These are phyloP conservation scores for Drosophila siamana DNA, from an alignment of 2,888 invertebrate species.

Conservation along the genomic window DNA sequence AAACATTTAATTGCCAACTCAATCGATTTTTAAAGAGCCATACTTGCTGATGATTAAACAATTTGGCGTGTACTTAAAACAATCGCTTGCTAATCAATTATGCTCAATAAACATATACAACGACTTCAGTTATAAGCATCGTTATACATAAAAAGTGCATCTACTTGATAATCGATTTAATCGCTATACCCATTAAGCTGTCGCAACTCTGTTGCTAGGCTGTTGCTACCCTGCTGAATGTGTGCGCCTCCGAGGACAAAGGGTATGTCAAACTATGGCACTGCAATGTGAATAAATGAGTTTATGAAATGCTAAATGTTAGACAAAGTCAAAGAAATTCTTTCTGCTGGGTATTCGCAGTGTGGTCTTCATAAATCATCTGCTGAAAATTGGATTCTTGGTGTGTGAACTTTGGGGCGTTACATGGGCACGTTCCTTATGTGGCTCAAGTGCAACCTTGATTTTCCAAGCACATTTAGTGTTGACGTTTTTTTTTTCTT, in stretches of 20 bases:
- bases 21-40: conserved; percentile 39
- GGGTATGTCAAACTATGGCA: neutral
- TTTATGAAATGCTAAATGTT: neutral
- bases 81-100: conserved; percentile 49
- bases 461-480: conserved; percentile 67
- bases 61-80: conserved; percentile 18
- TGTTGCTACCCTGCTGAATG: neutral
- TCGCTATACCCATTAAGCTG: neutral
- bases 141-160: neutral
- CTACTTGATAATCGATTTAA: neutral
- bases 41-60: conserved; percentile 30
- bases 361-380: neutral
- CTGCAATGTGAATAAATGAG: neutral
- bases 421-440: conserved; percentile 68
- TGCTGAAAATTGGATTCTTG: neutral
- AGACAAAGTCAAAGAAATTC: too few relatives aligned
- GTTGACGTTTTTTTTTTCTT: conserved; percentile 46
- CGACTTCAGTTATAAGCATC: conserved; percentile 46
- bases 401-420: conserved; percentile 46
- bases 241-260: neutral
- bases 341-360: neutral
- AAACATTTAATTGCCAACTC: neutral
- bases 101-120: conserved; percentile 22
- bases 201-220: neutral
- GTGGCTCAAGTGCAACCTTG: conserved; percentile 71